Evolutionary conservation across 2,888 invertebrate species (phyloP), one percentile per base, ranked within the genome.

Genomic region (Dicycla oo): DNA sequence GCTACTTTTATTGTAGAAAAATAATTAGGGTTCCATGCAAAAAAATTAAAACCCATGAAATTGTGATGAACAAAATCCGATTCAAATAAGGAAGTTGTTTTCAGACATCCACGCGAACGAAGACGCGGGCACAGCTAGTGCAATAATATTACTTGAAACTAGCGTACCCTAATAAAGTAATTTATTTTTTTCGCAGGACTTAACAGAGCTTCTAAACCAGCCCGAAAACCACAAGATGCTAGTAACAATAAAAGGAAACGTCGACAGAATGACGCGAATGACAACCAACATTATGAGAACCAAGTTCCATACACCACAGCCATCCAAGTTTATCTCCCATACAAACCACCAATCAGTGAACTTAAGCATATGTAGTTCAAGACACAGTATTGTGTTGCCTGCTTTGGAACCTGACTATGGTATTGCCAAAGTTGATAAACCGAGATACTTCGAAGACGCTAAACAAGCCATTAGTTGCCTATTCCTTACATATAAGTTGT

Each of bases 361-460:
- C 63, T 80, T 85, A 49, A 91, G 88, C 56, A 30, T 87, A 15
- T 88, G 88, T 70, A 82, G 87, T 38, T 82, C 78, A 8, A 75
- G 80, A 30, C 84, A 81, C 56, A 81, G 67, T 51, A 69, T 82
- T 26, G 63, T 88, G 11, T 68, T 93, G 65, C 96, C 96, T 1
- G 88, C 94, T 0, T 70, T 94, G 5, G 94, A 96, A 72, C 95
- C 95, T 0, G 94, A 95, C 80, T 96, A 94, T 69, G 96, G 96
- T 4, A 94, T 96, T 26, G 81, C 84, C 0, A 89, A 93, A 70
- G 88, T 88, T 0, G 91, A 94, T 72, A 93, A 92, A 62, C 95
- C 94, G 0, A 89, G 92, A 38, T 95, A 95, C 75, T 96, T 96
- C 64, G 91, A 93, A 79, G 94, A 96, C 54, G 90, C 95, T 0